Evolutionary conservation across 1,140 invertebrate genomes (phyloP).

Genomic region (Zaprionus taronus): DNA sequence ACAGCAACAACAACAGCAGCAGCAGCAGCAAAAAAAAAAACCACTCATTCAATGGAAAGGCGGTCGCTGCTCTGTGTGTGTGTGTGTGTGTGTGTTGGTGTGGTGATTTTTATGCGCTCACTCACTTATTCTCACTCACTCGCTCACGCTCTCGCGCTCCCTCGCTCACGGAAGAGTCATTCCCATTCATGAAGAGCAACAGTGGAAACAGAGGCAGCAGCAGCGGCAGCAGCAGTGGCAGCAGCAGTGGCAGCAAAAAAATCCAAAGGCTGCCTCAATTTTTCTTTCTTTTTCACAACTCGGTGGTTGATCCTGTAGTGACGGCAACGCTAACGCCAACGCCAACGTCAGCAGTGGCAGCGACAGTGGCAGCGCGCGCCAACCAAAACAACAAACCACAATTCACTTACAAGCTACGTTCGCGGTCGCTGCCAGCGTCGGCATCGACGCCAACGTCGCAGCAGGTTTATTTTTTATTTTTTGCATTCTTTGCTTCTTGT

Average conservation of each 20-base stretch:
- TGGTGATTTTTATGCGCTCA: conserved; percentile 47
- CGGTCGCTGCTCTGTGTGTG: too few species aligned
- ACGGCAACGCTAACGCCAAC: conserved; percentile 11
- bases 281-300: conserved; percentile 24
- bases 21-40: conserved; percentile 7
- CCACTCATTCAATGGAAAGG: conserved; percentile 21
- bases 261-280: conserved; percentile 30
- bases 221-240: not conserved
- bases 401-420: conserved; percentile 77
- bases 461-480: conserved; percentile 34
- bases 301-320: conserved; percentile 48
- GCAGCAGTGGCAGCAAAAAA: not conserved
- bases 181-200: conserved; percentile 41
- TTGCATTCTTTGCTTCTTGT: conserved; percentile 14
- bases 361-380: conserved; percentile 50
- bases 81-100: conserved; percentile 25
- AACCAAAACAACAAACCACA: conserved; percentile 84
- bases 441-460: not conserved
- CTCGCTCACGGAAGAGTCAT: conserved; percentile 27
- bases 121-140: conserved; percentile 28
- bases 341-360: conserved; percentile 26
- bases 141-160: conserved; percentile 12
- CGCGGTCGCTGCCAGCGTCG: conserved; percentile 41
- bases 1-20: not conserved
- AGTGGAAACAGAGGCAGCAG: not conserved